A percentile compares a stretch with the other conserved stretches of the same genome.
Conservation (phyloP, 2,113 vertebrate species). For the Rattus norvegicus region GRCr8 NC_086031.1:67973001-67973500, state of each 20-base stretch:
- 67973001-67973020: neutral
- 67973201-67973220: constrained; percentile 41
- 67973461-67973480: neutral
- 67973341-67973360: constrained; percentile 29
- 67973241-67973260: neutral
- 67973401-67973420: neutral
- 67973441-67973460: neutral
- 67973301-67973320: constrained; percentile 6
- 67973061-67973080: neutral
- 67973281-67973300: neutral
- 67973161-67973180: neutral
- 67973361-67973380: neutral
- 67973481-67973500: neutral
- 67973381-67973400: neutral
- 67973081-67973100: neutral
- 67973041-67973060: neutral
- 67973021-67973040: neutral
- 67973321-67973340: constrained; percentile 25
- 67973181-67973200: constrained; percentile 23
- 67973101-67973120: neutral
- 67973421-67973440: neutral
- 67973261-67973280: constrained; percentile 31
- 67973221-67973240: constrained; percentile 34
- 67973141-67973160: constrained; percentile 44
- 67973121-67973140: constrained; percentile 37